A percentile compares a stretch with the other conserved stretches of the same genome.
Evolutionary conservation across 1,140 invertebrate genomes (phyloP).

Genomic region (Polyergus mexicanus): DNA sequence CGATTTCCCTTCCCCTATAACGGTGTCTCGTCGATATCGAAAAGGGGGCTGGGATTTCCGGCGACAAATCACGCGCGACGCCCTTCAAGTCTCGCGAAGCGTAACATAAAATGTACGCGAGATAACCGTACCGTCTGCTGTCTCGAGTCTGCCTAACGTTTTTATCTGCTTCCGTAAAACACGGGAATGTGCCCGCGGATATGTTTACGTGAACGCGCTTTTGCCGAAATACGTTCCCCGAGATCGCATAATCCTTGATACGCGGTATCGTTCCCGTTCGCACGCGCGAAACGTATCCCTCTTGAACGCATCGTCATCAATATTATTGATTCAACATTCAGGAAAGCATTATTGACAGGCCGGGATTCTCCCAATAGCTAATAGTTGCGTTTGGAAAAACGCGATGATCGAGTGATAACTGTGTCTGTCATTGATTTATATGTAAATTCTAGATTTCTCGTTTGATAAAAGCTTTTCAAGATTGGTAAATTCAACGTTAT

Average conservation of each 20-base stretch:
- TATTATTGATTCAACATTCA: not conserved
- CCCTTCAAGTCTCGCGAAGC: slow-evolving; percentile 54
- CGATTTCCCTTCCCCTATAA: slow-evolving; percentile 47
- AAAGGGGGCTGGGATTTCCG: not conserved
- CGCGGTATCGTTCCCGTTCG: not conserved
- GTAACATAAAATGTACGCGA: slow-evolving; percentile 63
- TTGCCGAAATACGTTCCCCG: slow-evolving; percentile 38
- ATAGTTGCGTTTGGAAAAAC: not conserved
- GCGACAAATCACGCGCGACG: slow-evolving; percentile 70
- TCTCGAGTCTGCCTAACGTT: slow-evolving; percentile 44
- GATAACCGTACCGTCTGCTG: slow-evolving; percentile 60
- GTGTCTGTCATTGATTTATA: not conserved
- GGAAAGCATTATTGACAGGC: not conserved
- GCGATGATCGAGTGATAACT: not conserved
- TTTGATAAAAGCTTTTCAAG: not conserved
- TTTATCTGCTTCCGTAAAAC: slow-evolving; percentile 64
- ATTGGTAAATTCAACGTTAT: slow-evolving; percentile 16
- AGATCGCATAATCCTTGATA: not conserved
- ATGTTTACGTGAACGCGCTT: slow-evolving; percentile 69
- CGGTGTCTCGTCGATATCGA: slow-evolving; percentile 24
- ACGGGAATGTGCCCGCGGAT: slow-evolving; percentile 35
- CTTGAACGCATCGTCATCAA: not conserved
- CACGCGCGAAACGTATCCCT: not conserved
- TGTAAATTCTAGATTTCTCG: not conserved
- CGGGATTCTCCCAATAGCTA: not conserved